Conservation (phyloP, 2,888 invertebrate species). For the Drosophila prolongata region DNA sequence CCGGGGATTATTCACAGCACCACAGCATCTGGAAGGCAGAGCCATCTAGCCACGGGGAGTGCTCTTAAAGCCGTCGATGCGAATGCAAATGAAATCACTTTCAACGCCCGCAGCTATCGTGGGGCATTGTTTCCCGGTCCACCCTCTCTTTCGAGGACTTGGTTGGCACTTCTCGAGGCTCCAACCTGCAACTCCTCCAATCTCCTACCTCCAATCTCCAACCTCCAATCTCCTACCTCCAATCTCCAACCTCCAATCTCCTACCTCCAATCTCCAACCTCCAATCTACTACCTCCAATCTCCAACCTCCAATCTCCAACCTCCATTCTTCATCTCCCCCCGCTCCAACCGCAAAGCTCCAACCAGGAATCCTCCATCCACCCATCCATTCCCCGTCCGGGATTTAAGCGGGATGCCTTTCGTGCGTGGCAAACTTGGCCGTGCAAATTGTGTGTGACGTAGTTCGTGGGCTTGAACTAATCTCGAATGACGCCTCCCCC, state of each 20-base stretch:
- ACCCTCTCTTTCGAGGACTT: not conserved
- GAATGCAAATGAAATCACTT: slow-evolving; percentile 44
- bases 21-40: not conserved
- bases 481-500: slow-evolving; percentile 18
- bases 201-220: not conserved
- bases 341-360: not conserved
- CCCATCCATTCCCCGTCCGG: slow-evolving; percentile 3
- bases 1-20: slow-evolving; percentile 33
- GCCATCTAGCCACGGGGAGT: slow-evolving; percentile 23
- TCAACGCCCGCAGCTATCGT: slow-evolving; percentile 7
- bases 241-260: not conserved
- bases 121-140: not conserved
- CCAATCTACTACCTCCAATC: too few relatives aligned
- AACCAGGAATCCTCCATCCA: too few relatives aligned
- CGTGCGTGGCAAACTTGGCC: slow-evolving; percentile 38
- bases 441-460: slow-evolving; percentile 53
- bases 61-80: slow-evolving; percentile 36
- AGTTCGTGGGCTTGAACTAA: slow-evolving; percentile 12
- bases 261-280: not conserved
- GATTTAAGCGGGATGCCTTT: slow-evolving; percentile 6
- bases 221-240: too few relatives aligned
- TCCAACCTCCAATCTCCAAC: too few relatives aligned
- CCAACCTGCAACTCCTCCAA: not conserved
- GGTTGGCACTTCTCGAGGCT: not conserved
- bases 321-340: too few relatives aligned